Evolutionary conservation across 92 coral and sea anemone genomes (phyloP).

Genomic region (Actinostola sp.): DNA sequence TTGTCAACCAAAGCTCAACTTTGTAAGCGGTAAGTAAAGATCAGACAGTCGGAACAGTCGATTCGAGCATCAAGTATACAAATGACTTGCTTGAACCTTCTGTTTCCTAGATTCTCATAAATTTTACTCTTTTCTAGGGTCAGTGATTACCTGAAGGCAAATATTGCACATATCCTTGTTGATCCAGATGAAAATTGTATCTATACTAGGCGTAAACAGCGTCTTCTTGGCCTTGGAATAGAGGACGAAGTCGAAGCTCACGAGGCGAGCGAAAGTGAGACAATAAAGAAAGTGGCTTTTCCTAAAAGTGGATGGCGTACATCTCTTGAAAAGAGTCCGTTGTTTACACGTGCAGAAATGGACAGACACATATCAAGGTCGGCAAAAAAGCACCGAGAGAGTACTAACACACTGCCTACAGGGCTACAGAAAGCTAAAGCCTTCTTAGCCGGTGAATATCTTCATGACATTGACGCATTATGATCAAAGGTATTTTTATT

Average conservation of each 20-base stretch:
- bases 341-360: constrained; percentile 36
- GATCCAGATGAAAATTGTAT: constrained; percentile 10
- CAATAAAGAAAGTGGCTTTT: constrained; percentile 8
- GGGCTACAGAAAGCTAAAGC: constrained; percentile 58
- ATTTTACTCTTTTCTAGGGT: constrained; percentile 1
- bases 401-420: constrained; percentile 49
- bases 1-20: constrained; percentile 49
- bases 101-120: background rate
- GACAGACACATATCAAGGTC: constrained; percentile 47
- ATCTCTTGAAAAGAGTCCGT: constrained; percentile 37
- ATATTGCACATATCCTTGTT: background rate
- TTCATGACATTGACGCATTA: constrained; percentile 43
- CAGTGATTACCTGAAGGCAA: background rate
- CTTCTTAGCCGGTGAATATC: constrained; percentile 57
- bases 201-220: constrained; percentile 7
- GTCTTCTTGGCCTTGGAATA: background rate
- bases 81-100: background rate
- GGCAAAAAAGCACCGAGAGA: constrained; percentile 28
- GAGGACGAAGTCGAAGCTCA: background rate
- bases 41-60: background rate
- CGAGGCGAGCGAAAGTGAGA: too few species aligned
- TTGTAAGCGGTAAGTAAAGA: constrained; percentile 25
- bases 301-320: constrained; percentile 55
- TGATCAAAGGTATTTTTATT: constrained; percentile 43
- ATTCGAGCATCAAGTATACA: background rate